Evolutionary conservation across 2,888 invertebrate species (phyloP).

Genomic region (Chromoteleia sp.): DNA sequence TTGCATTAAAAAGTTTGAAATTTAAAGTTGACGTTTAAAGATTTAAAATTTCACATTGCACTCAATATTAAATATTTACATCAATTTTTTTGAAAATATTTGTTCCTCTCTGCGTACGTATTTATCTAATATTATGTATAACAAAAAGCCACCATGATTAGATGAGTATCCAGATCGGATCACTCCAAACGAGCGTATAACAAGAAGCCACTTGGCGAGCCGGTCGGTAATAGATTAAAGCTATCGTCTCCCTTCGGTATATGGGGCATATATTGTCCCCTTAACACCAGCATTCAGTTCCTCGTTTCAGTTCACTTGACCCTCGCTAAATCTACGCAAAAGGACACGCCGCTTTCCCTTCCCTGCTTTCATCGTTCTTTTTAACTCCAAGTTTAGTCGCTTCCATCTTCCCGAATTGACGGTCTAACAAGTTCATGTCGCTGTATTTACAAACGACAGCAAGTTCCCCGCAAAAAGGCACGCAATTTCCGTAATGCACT

Average conservation of each 20-base stretch:
- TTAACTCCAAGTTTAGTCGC: constrained; percentile 48
- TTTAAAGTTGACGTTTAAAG: too few species aligned
- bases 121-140: constrained; percentile 35
- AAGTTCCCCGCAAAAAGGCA: constrained; percentile 73
- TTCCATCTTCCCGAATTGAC: constrained; percentile 54
- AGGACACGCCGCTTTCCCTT: constrained; percentile 68
- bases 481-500: constrained; percentile 85
- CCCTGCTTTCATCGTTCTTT: constrained; percentile 61
- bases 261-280: constrained; percentile 80
- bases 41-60: too few species aligned
- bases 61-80: too few species aligned
- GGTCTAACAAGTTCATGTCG: constrained; percentile 25
- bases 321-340: constrained; percentile 73
- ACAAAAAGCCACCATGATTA: constrained; percentile 60
- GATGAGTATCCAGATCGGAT: constrained; percentile 64
- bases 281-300: constrained; percentile 79
- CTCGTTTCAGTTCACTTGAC: constrained; percentile 83
- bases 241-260: constrained; percentile 77
- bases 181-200: constrained; percentile 80
- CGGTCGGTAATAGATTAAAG: constrained; percentile 83
- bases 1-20: too few species aligned
- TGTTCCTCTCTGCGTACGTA: background rate
- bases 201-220: constrained; percentile 83
- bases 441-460: constrained; percentile 17
- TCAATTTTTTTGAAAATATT: too few species aligned